Percentiles rank a stretch among this genome's conserved stretches.
Evolutionary conservation across 2,888 invertebrate species (phyloP).

Genomic region (Alsophila aescularia): DNA sequence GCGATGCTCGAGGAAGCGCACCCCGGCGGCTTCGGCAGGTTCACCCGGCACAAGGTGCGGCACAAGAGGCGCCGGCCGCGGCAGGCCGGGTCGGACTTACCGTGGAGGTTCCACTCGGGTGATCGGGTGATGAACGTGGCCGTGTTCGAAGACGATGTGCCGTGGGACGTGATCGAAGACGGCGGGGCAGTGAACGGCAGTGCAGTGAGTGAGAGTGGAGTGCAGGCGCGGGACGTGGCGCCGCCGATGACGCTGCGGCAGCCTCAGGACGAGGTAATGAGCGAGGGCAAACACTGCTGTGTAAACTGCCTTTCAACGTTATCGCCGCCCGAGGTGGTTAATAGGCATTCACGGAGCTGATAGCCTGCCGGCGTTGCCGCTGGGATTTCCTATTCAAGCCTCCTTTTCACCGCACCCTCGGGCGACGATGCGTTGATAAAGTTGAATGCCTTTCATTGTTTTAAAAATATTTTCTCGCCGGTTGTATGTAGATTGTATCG

Average conservation of each 20-base stretch:
- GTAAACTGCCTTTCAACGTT: conserved; percentile 72
- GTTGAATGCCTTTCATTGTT: conserved; percentile 78
- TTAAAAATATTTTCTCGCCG: conserved; percentile 73
- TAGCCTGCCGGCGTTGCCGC: conserved; percentile 67
- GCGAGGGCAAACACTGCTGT: conserved; percentile 63
- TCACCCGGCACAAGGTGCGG: conserved; percentile 74
- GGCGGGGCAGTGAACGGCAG: conserved; percentile 61
- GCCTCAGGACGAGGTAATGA: conserved; percentile 76
- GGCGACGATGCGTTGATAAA: conserved; percentile 79
- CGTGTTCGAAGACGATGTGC: conserved; percentile 81
- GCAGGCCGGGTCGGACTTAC: conserved; percentile 67
- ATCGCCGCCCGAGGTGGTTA: conserved; percentile 80
- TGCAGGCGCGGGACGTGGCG: conserved; percentile 68
- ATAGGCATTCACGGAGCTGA: conserved; percentile 76
- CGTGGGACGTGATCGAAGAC: conserved; percentile 79
- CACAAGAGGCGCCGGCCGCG: conserved; percentile 78
- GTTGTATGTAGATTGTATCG: conserved; percentile 68
- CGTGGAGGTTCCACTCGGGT: conserved; percentile 83
- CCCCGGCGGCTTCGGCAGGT: conserved; percentile 65
- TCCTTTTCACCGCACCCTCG: conserved; percentile 71
- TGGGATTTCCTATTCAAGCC: conserved; percentile 68
- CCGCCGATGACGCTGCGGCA: conserved; percentile 76
- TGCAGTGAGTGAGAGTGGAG: conserved; percentile 80
- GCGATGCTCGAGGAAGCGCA: conserved; percentile 75
- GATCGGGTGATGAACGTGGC: conserved; percentile 78